Percentiles rank a stretch among this genome's conserved stretches.
Evolutionary conservation across 2,888 invertebrate genomes (phyloP).

Genomic region (Ceratothoa steindachneri): DNA sequence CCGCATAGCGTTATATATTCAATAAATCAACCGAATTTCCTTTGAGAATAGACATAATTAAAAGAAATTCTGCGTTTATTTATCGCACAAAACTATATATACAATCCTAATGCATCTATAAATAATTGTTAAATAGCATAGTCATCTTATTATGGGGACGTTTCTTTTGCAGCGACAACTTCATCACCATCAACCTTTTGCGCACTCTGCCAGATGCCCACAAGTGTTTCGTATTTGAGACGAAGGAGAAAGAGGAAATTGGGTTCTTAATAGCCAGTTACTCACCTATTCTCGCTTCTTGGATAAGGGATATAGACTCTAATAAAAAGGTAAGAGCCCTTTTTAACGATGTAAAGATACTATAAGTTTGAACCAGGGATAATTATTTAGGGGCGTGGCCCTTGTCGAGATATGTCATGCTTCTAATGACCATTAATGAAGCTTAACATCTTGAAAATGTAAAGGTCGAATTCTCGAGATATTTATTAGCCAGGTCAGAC

Average conservation of each 20-base stretch:
- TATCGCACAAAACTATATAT: not conserved
- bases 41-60: no score
- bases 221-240: conserved; percentile 90
- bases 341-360: no score
- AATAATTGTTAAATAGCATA: no score
- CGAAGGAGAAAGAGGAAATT: conserved; percentile 81
- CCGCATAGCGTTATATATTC: no score
- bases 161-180: conserved; percentile 75
- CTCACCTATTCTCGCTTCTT: conserved; percentile 71
- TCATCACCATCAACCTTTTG: conserved; percentile 81
- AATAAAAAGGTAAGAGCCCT: conserved; percentile 33
- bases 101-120: not conserved
- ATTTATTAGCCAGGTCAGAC: no score
- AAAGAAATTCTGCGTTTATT: no score
- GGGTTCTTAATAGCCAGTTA: conserved; percentile 89
- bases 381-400: not conserved
- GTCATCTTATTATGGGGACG: no score
- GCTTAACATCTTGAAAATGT: no score
- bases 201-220: conserved; percentile 63
- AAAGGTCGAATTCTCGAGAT: no score
- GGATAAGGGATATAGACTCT: conserved; percentile 49
- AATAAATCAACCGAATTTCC: no score
- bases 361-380: no score
- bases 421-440: not conserved
- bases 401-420: not conserved